Conservation (phyloP, 2,113 vertebrate species). For the Danionella cerebrum region DNA sequence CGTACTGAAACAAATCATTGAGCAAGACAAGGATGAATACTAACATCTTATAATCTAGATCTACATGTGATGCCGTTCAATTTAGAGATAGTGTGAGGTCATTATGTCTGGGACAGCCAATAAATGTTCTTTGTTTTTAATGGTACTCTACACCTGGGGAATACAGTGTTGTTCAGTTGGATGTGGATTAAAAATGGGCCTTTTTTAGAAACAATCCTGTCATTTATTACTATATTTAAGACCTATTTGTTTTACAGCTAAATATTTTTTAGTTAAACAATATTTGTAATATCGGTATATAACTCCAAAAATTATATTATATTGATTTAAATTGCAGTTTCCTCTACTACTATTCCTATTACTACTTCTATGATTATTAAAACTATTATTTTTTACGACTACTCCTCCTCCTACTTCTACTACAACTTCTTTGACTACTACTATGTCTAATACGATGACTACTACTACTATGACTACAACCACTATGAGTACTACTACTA, state of each 20-base stretch:
- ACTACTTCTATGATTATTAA: too few relatives aligned
- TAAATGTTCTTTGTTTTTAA: neutral
- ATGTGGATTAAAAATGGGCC: neutral
- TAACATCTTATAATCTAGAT: conserved; percentile 8
- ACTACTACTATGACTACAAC: too few relatives aligned
- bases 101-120: neutral
- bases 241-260: neutral
- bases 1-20: neutral
- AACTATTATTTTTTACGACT: too few relatives aligned
- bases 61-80: neutral
- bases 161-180: neutral
- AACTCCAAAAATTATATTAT: too few relatives aligned
- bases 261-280: too few relatives aligned
- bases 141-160: neutral
- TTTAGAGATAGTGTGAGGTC: neutral
- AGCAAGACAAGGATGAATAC: neutral
- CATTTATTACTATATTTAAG: neutral
- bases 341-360: too few relatives aligned
- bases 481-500: too few relatives aligned
- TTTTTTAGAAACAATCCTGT: neutral
- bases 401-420: too few relatives aligned
- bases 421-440: too few relatives aligned
- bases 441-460: too few relatives aligned
- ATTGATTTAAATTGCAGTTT: too few relatives aligned
- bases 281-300: too few relatives aligned